A percentile compares a stretch with the other conserved stretches of the same genome.
Evolutionary conservation across 2,888 invertebrate genomes (phyloP).

Genomic region (Hyposoter dolosus): DNA sequence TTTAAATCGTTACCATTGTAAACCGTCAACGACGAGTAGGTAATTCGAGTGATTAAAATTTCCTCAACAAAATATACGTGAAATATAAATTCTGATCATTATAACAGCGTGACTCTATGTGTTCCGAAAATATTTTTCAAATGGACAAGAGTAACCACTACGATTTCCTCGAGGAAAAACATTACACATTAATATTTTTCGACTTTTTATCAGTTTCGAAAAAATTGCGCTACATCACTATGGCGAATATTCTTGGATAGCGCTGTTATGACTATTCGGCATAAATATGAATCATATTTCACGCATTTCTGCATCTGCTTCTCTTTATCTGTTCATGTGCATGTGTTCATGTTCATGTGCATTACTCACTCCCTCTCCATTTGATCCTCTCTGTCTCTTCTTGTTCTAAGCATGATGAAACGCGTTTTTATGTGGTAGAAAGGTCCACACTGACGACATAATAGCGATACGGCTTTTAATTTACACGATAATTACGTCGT

Average conservation of each 20-base stretch:
- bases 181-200: too few species aligned
- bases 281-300: not conserved
- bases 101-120: too few species aligned
- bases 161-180: too few species aligned
- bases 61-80: too few species aligned
- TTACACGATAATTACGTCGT: slow-evolving; percentile 68
- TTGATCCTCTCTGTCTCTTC: not conserved
- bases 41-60: too few species aligned
- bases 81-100: too few species aligned
- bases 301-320: not conserved
- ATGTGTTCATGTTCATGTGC: not conserved
- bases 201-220: too few species aligned
- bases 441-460: slow-evolving; percentile 51
- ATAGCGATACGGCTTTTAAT: slow-evolving; percentile 71
- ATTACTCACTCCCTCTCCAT: not conserved
- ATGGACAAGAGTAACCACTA: too few species aligned
- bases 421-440: slow-evolving; percentile 13
- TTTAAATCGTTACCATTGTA: too few species aligned
- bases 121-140: too few species aligned
- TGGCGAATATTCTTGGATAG: not conserved
- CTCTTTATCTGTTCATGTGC: not conserved
- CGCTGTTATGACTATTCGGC: not conserved
- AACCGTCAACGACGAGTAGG: too few species aligned
- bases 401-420: slow-evolving; percentile 45
- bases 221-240: not conserved